A percentile compares a stretch with the other conserved stretches of the same genome.
Evolutionary conservation across 2,113 vertebrate species (phyloP).

Genomic region (Prietella phreatophila): DNA sequence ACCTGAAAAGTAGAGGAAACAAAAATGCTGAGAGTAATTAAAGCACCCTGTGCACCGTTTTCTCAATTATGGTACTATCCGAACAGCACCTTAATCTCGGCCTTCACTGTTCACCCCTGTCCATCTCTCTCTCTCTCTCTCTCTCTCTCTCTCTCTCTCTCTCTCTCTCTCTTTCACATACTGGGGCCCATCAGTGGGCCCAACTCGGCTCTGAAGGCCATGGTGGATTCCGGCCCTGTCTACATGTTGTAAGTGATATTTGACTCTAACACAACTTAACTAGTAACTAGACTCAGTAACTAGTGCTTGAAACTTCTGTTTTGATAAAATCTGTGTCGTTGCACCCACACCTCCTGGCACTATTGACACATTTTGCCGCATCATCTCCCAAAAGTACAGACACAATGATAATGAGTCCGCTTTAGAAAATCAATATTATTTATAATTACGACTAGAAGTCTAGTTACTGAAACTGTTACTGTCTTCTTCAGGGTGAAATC

Average conservation of each 20-base stretch:
- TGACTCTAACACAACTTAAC: not conserved
- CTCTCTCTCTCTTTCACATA: not conserved
- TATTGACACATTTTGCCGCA: not conserved
- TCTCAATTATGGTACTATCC: slow-evolving; percentile 41
- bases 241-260: not conserved
- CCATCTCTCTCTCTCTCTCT: not conserved
- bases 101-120: not conserved
- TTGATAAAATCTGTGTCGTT: not conserved
- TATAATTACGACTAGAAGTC: not conserved
- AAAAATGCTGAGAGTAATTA: slow-evolving; percentile 44
- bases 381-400: not conserved
- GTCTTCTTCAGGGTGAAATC: not conserved
- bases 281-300: not conserved
- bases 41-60: slow-evolving; percentile 36
- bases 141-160: not conserved
- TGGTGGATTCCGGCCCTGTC: not conserved
- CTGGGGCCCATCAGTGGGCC: not conserved
- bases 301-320: not conserved
- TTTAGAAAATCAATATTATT: not conserved
- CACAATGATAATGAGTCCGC: not conserved
- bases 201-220: not conserved
- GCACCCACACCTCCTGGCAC: not conserved
- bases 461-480: not conserved
- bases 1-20: slow-evolving; percentile 24
- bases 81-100: slow-evolving; percentile 12